Percentiles rank a stretch among this genome's conserved stretches.
phyloP scores from a whole-genome alignment of 2,113 vertebrate species.

The Sinocyclocheilus anshuiensis region DNA sequence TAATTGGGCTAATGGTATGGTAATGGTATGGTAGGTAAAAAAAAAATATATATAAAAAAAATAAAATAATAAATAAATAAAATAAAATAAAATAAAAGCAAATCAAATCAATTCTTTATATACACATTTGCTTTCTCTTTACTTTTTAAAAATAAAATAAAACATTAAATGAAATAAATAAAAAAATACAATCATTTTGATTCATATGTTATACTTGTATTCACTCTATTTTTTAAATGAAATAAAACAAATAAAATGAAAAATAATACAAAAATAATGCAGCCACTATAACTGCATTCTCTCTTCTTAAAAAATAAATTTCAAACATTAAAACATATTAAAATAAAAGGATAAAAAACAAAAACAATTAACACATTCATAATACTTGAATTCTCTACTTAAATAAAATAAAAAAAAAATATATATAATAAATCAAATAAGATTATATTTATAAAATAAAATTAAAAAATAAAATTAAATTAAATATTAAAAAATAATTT shows the following conservation, averaged over 20 bases:
- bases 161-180: neutral
- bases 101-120: too few relatives aligned
- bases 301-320: neutral
- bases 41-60: neutral
- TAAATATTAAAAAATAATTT: neutral
- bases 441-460: too few relatives aligned
- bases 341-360: too few relatives aligned
- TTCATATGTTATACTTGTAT: neutral
- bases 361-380: too few relatives aligned
- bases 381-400: neutral
- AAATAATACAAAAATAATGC: neutral
- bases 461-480: neutral
- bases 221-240: neutral
- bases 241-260: neutral
- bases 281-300: neutral
- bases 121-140: neutral
- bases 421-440: too few relatives aligned
- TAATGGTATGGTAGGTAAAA: neutral
- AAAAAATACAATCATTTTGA: neutral
- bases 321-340: too few relatives aligned
- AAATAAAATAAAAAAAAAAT: too few relatives aligned
- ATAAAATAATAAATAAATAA: neutral
- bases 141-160: neutral
- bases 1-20: constrained; percentile 16
- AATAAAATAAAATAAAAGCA: neutral